phyloP scores from a whole-genome alignment of 2,888 invertebrate genomes.

The Acronicta psi region DNA sequence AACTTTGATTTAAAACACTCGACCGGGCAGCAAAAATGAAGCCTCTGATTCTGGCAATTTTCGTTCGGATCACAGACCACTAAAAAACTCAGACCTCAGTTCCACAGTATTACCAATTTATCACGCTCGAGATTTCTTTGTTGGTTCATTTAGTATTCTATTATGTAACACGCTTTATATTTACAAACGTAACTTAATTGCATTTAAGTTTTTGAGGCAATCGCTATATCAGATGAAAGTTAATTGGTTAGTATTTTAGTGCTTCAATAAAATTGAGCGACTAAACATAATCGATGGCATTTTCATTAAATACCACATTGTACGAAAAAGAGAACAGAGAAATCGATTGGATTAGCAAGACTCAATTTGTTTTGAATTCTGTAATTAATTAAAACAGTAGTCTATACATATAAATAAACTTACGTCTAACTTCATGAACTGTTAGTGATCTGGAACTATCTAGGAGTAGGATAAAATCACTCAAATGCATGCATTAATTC shows the following conservation, averaged over 20 bases:
- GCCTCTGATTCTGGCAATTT: constrained; percentile 31
- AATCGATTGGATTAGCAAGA: too few relatives aligned
- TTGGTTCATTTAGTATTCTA: constrained; percentile 34
- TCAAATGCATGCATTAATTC: constrained; percentile 14
- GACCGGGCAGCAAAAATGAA: constrained; percentile 23
- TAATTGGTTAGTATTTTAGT: not conserved
- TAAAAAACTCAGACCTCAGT: constrained; percentile 25
- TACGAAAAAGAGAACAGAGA: too few relatives aligned
- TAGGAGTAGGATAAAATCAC: constrained; percentile 40
- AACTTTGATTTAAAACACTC: constrained; percentile 18
- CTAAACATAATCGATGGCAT: too few relatives aligned
- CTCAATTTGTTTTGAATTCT: too few relatives aligned
- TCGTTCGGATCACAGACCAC: constrained; percentile 21
- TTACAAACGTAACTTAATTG: constrained; percentile 13
- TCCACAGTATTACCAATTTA: constrained; percentile 37
- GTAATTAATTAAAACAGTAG: too few relatives aligned
- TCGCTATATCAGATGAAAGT: constrained; percentile 34
- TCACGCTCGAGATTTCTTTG: constrained; percentile 40
- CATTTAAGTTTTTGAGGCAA: constrained; percentile 14
- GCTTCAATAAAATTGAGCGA: too few relatives aligned
- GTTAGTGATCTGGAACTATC: not conserved
- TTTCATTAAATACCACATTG: too few relatives aligned
- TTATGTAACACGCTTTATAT: constrained; percentile 33
- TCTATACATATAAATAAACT: too few relatives aligned
- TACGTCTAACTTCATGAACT: too few relatives aligned